Evolutionary conservation across 2,888 invertebrate genomes (phyloP).

Genomic region (Nomada lathburiana): DNA sequence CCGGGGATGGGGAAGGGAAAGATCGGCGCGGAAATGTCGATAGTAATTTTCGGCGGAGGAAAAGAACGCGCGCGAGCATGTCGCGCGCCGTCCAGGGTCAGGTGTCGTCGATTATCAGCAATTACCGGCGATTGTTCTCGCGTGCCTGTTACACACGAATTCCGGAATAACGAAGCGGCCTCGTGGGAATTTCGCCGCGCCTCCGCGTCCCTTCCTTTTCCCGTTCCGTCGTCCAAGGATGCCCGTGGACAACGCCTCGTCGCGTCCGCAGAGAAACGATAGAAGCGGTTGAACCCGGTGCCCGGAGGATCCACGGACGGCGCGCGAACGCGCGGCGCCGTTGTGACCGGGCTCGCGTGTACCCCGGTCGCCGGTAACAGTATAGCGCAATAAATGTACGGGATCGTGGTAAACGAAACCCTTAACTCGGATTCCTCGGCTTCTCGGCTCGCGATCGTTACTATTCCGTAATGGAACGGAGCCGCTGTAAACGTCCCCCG

Average conservation of each 20-base stretch:
- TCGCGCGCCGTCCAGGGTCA: not conserved
- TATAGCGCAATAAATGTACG: constrained; percentile 32
- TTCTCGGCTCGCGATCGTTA: not conserved
- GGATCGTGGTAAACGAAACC: constrained; percentile 28
- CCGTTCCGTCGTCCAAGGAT: constrained; percentile 35
- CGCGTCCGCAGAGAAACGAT: constrained; percentile 26
- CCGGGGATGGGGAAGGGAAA: not conserved
- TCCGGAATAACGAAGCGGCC: constrained; percentile 57
- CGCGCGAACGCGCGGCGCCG: too few species aligned
- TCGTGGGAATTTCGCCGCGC: constrained; percentile 51
- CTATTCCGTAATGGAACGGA: not conserved
- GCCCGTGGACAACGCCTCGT: constrained; percentile 51
- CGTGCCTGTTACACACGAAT: constrained; percentile 33
- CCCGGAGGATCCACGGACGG: constrained; percentile 19
- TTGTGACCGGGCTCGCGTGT: constrained; percentile 1
- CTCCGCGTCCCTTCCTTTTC: constrained; percentile 17
- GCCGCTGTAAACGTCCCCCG: constrained; percentile 18
- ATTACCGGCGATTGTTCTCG: constrained; percentile 61
- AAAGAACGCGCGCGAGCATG: not conserved
- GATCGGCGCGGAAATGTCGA: not conserved
- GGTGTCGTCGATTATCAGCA: constrained; percentile 36
- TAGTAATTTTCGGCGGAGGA: constrained; percentile 26
- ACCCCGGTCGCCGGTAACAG: constrained; percentile 18
- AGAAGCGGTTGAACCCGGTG: constrained; percentile 50
- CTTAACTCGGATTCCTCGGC: not conserved